phyloP scores from a whole-genome alignment of 2,113 vertebrate species.

The Callionymus lyra region DNA sequence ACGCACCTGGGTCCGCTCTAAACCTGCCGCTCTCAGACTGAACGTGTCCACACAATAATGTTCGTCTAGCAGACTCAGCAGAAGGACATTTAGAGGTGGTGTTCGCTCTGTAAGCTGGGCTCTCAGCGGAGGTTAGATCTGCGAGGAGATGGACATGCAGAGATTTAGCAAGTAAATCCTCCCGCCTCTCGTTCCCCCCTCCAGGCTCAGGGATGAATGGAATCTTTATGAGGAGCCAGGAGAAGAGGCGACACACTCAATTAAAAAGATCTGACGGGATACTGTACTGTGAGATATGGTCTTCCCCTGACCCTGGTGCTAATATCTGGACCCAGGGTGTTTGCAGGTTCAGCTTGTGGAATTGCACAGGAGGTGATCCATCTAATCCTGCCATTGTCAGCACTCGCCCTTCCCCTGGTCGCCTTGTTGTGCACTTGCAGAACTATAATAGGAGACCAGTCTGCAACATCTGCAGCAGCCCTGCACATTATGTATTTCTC shows the following conservation, averaged over 20 bases:
- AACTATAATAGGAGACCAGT: too few species aligned
- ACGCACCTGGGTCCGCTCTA: constrained; percentile 34
- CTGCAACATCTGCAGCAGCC: constrained; percentile 1
- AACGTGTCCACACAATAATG: constrained; percentile 5
- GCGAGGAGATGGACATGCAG: constrained; percentile 42
- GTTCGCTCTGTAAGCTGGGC: constrained; percentile 21
- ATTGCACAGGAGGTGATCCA: constrained; percentile 31
- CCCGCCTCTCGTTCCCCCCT: constrained; percentile 14
- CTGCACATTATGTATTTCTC: constrained; percentile 8
- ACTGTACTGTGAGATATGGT: constrained; percentile 27
- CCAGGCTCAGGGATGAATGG: constrained; percentile 32
- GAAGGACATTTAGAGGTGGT: constrained; percentile 54
- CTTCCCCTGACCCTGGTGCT: constrained; percentile 20
- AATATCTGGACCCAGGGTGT: constrained; percentile 19
- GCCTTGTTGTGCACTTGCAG: too few species aligned
- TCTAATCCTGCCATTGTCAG: constrained; percentile 38
- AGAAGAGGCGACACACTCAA: constrained; percentile 28
- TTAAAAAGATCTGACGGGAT: constrained; percentile 43
- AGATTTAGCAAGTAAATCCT: constrained; percentile 46
- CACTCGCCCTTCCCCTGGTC: constrained; percentile 9
- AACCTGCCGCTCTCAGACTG: constrained; percentile 25
- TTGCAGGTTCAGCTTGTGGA: constrained; percentile 28
- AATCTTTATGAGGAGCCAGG: constrained; percentile 37
- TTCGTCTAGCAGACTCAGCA: constrained; percentile 39
- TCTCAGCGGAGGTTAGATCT: constrained; percentile 35